Conservation (phyloP, 2,113 vertebrate species). For the Engystomops pustulosus region DNA sequence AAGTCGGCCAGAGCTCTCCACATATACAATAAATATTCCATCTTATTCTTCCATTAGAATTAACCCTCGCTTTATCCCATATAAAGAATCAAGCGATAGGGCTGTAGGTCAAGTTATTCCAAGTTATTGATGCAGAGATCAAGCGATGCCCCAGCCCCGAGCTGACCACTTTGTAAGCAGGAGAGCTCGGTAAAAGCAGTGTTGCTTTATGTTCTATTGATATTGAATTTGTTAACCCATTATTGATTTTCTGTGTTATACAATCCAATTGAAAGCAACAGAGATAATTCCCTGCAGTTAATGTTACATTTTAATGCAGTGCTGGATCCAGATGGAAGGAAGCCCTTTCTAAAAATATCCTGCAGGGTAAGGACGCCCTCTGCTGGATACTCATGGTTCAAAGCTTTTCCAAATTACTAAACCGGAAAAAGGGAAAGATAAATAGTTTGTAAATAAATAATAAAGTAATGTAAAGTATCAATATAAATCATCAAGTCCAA, state of each 20-base stretch:
- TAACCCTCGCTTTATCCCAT: conserved; percentile 39
- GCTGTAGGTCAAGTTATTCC: conserved; percentile 31
- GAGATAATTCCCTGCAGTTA: conserved; percentile 75
- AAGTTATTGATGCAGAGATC: conserved; percentile 29
- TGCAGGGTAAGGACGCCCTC: conserved; percentile 45
- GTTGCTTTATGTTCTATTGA: conserved; percentile 77
- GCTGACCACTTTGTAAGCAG: conserved; percentile 24
- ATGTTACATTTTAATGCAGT: conserved; percentile 66
- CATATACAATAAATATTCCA: conserved; percentile 36
- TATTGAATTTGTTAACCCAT: conserved; percentile 80
- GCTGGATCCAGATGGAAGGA: background rate
- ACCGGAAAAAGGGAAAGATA: background rate
- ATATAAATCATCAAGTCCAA: no score
- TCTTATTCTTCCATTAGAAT: conserved; percentile 50
- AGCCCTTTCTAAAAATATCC: background rate
- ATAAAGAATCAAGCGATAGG: conserved; percentile 18
- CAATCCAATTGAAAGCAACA: conserved; percentile 78
- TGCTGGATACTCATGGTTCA: conserved; percentile 4
- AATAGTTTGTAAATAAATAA: background rate
- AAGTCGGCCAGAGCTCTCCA: background rate
- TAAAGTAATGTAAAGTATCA: no score
- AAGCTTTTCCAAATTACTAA: background rate
- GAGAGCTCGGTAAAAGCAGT: conserved; percentile 68
- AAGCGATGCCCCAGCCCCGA: conserved; percentile 62
- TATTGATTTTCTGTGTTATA: conserved; percentile 79